Evolutionary conservation across 1,140 invertebrate species (phyloP).

Genomic region (Dolichoris vasculosae): DNA sequence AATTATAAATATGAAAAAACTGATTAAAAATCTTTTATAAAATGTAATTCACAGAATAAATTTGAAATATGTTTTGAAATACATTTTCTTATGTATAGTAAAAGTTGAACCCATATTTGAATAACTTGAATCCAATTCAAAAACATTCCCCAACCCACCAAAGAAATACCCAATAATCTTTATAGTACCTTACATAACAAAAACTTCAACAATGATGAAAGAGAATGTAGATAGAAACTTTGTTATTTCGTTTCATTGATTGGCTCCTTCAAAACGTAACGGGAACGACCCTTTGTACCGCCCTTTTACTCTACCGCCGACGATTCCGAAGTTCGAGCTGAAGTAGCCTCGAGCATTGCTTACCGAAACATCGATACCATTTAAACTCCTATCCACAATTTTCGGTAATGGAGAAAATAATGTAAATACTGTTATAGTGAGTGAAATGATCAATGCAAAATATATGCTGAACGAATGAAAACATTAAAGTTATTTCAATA

Average conservation of each 20-base stretch:
- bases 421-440: conserved; percentile 11
- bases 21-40: background rate
- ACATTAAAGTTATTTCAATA: background rate
- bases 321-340: background rate
- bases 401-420: background rate
- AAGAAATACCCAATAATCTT: conserved; percentile 2
- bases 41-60: background rate
- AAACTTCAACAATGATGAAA: conserved; percentile 25
- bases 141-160: background rate
- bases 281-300: conserved; percentile 4
- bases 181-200: background rate
- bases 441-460: background rate
- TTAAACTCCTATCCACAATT: background rate
- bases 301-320: conserved; percentile 19
- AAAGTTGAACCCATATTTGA: background rate
- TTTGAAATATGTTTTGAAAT: too few species aligned
- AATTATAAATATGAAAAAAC: background rate
- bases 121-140: background rate
- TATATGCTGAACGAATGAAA: background rate
- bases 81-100: background rate
- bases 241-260: conserved; percentile 41
- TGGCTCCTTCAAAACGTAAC: conserved; percentile 2
- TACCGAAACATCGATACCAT: background rate
- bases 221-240: conserved; percentile 25
- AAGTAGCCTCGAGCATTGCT: conserved; percentile 15